Evolutionary conservation across 1,140 invertebrate genomes (phyloP).

Genomic region (Drosophila simulans): DNA sequence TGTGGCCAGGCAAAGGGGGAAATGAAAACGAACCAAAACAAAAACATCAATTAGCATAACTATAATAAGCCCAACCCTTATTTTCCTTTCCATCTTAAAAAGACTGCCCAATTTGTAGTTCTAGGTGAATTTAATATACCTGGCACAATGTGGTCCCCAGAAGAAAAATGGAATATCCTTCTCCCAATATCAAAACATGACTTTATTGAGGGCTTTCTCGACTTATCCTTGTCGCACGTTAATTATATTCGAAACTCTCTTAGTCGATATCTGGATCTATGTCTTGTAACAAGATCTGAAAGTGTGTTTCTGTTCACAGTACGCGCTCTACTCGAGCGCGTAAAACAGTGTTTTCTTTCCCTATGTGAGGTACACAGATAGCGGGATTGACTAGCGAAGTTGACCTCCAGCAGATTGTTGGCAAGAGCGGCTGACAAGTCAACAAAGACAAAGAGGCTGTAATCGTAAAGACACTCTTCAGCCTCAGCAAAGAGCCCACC

Average conservation of each 20-base stretch:
- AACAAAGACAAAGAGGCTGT: constrained; percentile 99
- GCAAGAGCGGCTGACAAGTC: constrained; percentile 99
- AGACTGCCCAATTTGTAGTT: no score
- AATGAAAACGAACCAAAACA: constrained; percentile 15
- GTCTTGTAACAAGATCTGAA: no score
- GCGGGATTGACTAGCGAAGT: constrained; percentile 96
- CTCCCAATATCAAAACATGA: no score
- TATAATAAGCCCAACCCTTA: constrained; percentile 20
- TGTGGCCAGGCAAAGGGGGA: constrained; percentile 3
- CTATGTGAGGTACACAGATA: constrained; percentile 99
- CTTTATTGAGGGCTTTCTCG: no score
- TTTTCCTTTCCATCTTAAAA: constrained; percentile 33
- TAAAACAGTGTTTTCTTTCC: constrained; percentile 99
- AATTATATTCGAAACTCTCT: no score
- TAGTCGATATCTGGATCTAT: no score
- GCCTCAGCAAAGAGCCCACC: constrained; percentile 94
- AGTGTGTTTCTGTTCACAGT: no score
- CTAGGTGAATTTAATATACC: no score
- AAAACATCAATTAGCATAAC: constrained; percentile 49
- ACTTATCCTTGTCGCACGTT: no score
- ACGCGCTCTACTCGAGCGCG: constrained; percentile 87
- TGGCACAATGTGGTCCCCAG: no score
- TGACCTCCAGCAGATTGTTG: constrained; percentile 97
- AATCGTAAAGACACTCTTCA: constrained; percentile 99
- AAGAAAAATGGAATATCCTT: no score